These are phyloP conservation scores for Calephelis perditalis DNA, from an alignment of 2,888 invertebrate genomes.

Conservation along the genomic window DNA sequence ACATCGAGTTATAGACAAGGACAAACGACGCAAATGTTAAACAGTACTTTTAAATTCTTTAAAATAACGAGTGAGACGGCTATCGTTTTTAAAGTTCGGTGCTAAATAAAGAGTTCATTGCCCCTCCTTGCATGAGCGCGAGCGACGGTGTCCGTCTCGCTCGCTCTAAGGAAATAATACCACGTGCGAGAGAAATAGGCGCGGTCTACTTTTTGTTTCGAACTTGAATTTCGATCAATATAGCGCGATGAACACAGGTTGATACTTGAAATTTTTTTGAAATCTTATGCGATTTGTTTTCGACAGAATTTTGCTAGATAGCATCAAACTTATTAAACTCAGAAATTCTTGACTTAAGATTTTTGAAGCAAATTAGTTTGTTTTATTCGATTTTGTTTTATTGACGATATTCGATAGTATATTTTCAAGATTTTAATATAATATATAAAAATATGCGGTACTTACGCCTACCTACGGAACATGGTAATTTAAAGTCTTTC, in stretches of 20 bases:
- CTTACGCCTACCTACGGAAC: too few species aligned
- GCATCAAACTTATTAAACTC: too few species aligned
- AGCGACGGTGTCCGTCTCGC: conserved; percentile 51
- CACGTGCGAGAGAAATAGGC: conserved; percentile 40
- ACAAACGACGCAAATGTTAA: conserved; percentile 32
- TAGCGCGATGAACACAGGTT: conserved; percentile 48
- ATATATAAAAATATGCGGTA: too few species aligned
- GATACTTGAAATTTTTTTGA: conserved; percentile 44
- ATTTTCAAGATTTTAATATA: too few species aligned
- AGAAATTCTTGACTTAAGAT: too few species aligned
- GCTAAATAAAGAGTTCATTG: conserved; percentile 59
- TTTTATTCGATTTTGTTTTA: too few species aligned
- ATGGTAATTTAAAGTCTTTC: too few species aligned
- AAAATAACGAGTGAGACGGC: conserved; percentile 46
- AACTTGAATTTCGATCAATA: conserved; percentile 71
- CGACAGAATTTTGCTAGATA: too few species aligned
- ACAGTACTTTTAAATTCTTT: conserved; percentile 20
- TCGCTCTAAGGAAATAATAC: conserved; percentile 23
- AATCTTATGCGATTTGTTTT: conserved; percentile 21
- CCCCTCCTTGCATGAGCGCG: conserved; percentile 70
- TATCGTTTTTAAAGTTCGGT: conserved; percentile 41
- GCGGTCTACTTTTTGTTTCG: conserved; percentile 67
- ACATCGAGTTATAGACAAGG: conserved; percentile 30
- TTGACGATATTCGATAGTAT: too few species aligned
- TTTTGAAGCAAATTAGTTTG: too few species aligned